Percentiles rank a stretch among this genome's conserved stretches.
Conservation (phyloP, 1,140 invertebrate species). For the Trichonephila inaurata region DNA sequence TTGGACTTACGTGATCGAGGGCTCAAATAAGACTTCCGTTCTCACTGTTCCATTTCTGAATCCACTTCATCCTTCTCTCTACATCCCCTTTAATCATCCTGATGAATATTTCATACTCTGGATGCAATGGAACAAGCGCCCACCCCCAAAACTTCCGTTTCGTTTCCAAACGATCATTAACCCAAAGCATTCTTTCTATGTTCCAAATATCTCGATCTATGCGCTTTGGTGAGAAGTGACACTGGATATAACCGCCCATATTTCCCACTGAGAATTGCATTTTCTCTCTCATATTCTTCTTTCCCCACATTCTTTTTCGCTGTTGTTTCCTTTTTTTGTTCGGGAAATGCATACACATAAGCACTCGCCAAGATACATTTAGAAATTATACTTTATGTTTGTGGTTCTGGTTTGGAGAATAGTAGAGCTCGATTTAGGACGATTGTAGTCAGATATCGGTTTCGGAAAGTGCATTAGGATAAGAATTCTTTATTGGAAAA, state of each 20-base stretch:
- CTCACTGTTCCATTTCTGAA: slow-evolving; percentile 28
- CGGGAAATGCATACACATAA: not conserved
- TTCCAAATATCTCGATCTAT: not conserved
- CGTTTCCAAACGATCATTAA: slow-evolving; percentile 44
- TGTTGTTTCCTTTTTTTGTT: not conserved
- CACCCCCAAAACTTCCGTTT: slow-evolving; percentile 33
- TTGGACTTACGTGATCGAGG: not conserved
- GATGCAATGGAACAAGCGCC: slow-evolving; percentile 28
- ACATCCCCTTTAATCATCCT: slow-evolving; percentile 30
- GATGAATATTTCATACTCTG: slow-evolving; percentile 68
- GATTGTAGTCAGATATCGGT: not conserved
- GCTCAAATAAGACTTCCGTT: slow-evolving; percentile 39
- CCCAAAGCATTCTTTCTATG: slow-evolving; percentile 2
- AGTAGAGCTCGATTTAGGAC: not conserved
- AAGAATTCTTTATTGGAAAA: too few relatives aligned
- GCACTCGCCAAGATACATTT: slow-evolving; percentile 1
- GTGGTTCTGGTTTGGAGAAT: not conserved
- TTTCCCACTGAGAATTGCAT: slow-evolving; percentile 39
- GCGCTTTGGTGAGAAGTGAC: slow-evolving; percentile 1
- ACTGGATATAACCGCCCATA: slow-evolving; percentile 22
- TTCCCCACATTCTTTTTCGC: not conserved
- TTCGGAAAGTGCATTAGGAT: not conserved
- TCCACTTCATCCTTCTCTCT: not conserved
- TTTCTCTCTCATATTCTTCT: not conserved
- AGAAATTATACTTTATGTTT: slow-evolving; percentile 22